Conservation (phyloP, 2,797 vertebrate species). For the Schizopygopsis malacanthus region DNA sequence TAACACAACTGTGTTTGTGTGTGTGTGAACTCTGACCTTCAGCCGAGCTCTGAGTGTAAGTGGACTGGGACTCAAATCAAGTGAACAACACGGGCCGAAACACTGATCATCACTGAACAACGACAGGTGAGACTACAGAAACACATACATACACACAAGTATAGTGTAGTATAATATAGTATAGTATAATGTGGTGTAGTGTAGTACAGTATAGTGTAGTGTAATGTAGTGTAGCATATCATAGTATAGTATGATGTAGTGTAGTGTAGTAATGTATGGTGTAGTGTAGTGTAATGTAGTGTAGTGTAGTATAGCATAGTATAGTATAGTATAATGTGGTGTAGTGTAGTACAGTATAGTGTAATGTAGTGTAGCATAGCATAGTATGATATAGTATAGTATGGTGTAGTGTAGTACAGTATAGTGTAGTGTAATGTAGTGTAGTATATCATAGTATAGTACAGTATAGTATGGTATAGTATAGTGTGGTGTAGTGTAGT, state of each 20-base stretch:
- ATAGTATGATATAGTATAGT: neutral
- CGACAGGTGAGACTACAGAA: slow-evolving; percentile 76
- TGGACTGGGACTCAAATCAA: slow-evolving; percentile 66
- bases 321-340: neutral
- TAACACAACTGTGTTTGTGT: neutral
- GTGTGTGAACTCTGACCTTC: slow-evolving; percentile 68
- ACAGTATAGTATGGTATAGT: neutral
- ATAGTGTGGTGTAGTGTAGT: fast-evolving
- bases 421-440: fast-evolving
- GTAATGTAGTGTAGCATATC: neutral
- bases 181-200: neutral
- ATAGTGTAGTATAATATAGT: too few species aligned
- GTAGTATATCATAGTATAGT: neutral
- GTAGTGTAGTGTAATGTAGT: neutral
- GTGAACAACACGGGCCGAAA: slow-evolving; percentile 80
- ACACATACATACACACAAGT: slow-evolving; percentile 40
- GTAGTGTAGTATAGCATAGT: too few species aligned
- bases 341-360: neutral
- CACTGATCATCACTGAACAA: slow-evolving; percentile 82
- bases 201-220: fast-evolving
- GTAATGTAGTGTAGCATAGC: fast-evolving
- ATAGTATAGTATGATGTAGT: neutral
- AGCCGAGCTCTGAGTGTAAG: slow-evolving; percentile 48
- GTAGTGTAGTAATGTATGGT: fast-evolving
- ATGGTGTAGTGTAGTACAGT: too few species aligned